Evolutionary conservation across 1,140 invertebrate species (phyloP), one percentile per base, ranked within the genome.

Genomic region (Drepana arcuata): DNA sequence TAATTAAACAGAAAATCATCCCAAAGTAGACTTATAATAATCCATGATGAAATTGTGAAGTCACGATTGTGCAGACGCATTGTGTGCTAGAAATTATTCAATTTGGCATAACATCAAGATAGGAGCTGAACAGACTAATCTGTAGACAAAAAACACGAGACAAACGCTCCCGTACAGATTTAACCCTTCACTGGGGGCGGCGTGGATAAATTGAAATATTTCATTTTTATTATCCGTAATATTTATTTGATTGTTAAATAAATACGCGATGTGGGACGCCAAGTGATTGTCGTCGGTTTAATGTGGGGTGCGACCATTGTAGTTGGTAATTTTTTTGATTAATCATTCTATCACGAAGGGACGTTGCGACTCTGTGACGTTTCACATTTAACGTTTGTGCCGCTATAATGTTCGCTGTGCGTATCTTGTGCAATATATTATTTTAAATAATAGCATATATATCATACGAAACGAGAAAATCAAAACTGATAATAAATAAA

Each of bases 161-260:
- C 59, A 60, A 60, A 48, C 41, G 49, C 42, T 48, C 51, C 47
- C 46, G 51, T 36, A 49, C 57, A 59, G 46, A 65, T 66, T 73
- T 53, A 81, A 79, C 77, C 77, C 77, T 81, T 81, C 49, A 49
- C 50, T 43, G 65, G 48, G 68, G 67, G 69, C 70, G 74, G 72
- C 42, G 60, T 63, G 70, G 70, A 78, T 71, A 75, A 78, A 82
- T 79, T 82, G 77, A 82, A 79, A 82, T 82, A 82, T 82, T 82
- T 73, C 61, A 69, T 74, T 79, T 82, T 82, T 82, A 82, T 79
- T 74, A 62, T 75, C 51, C 63, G 72, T 82, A 79, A 82, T 82
- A 82, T 82, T 82, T 82, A 78, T 82, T 79, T 79, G 77, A 82
- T 82, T 82, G 74, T 82, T 71, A 77, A 82, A 82, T 82, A 82